phyloP scores from a whole-genome alignment of 2,113 vertebrate species.

The Micromys minutus region DNA sequence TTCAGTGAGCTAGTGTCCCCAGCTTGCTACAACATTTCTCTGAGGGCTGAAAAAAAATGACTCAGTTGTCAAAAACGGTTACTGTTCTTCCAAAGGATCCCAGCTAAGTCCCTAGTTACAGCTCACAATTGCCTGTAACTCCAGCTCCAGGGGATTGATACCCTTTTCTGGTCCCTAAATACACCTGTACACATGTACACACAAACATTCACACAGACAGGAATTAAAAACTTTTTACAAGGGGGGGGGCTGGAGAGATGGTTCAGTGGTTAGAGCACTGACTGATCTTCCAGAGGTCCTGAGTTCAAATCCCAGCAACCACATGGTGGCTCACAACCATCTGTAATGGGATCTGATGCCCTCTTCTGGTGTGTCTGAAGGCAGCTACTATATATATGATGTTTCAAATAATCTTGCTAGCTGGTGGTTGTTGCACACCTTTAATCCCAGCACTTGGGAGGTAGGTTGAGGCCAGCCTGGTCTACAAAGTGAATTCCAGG shows the following conservation, averaged over 20 bases:
- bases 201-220: neutral
- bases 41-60: neutral
- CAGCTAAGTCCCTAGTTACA: neutral
- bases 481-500: neutral
- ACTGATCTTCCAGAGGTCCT: too few species aligned
- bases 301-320: too few species aligned
- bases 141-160: neutral
- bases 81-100: neutral
- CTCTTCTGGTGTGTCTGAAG: too few species aligned
- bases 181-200: neutral
- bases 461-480: neutral
- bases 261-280: too few species aligned
- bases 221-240: neutral
- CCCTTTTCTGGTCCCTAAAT: too few species aligned
- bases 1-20: neutral
- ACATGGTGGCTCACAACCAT: too few species aligned
- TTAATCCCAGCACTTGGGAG: neutral
- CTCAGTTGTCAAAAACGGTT: neutral
- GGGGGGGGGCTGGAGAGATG: too few species aligned
- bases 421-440: neutral
- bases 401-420: too few species aligned
- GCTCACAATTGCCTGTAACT: neutral
- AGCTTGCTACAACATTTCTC: neutral
- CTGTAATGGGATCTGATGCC: too few species aligned
- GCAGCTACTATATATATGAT: too few species aligned